phyloP scores from a whole-genome alignment of 2,888 invertebrate genomes.

The Spialia ferax region DNA sequence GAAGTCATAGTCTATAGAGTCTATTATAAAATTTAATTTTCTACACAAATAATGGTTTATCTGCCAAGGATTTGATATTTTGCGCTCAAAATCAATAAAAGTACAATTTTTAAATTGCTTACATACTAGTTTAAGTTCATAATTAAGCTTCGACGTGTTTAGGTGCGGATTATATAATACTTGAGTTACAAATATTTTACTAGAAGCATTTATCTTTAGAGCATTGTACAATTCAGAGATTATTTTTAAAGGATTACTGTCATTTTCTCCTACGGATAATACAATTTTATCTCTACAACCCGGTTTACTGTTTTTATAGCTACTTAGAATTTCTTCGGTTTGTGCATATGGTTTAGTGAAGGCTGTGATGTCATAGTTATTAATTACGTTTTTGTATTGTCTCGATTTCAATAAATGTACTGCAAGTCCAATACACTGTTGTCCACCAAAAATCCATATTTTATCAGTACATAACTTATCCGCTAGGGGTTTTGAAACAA shows the following conservation, averaged over 20 bases:
- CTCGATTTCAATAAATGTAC: no score
- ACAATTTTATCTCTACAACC: not conserved
- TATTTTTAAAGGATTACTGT: not conserved
- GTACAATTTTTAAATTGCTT: slow-evolving; percentile 10
- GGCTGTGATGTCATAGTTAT: no score
- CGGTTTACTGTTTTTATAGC: not conserved
- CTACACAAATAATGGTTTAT: not conserved
- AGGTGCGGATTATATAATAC: not conserved
- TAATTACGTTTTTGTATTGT: no score
- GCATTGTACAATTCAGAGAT: slow-evolving; percentile 3
- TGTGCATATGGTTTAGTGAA: no score
- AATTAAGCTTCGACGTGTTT: slow-evolving; percentile 1
- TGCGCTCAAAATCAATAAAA: slow-evolving; percentile 2
- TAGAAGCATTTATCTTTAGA: not conserved
- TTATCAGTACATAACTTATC: no score
- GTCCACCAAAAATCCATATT: no score
- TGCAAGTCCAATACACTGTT: no score
- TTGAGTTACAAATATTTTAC: not conserved
- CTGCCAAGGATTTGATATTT: not conserved
- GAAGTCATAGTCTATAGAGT: slow-evolving; percentile 5
- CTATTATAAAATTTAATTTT: not conserved
- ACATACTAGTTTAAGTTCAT: slow-evolving; percentile 8
- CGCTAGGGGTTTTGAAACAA: no score
- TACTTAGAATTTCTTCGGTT: not conserved
- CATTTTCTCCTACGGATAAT: slow-evolving; percentile 12